Base-by-base conservation (phyloP, 2,113 vertebrate species). In the Serilophus lunatus region DNA sequence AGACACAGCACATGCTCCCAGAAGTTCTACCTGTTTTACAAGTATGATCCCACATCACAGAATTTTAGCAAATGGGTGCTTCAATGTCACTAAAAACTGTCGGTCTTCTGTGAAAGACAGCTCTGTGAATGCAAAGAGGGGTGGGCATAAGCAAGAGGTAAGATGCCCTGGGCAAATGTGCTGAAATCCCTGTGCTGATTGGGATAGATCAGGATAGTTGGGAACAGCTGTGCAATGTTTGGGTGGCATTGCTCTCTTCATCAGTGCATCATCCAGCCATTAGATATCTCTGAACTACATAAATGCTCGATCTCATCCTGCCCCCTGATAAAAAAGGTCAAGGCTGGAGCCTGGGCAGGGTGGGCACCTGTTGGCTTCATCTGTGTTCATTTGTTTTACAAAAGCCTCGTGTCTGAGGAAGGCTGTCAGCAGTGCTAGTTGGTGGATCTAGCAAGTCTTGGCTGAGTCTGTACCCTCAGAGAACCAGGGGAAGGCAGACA, bases 11-110 rank as follows among this genome's bases (percentile, higher is more conserved):
- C 25, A 65, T 51, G 44, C 0, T 0, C 49, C 89, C 53, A 15
- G 59, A 49, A 36, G 80, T 80, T 54, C n/a, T 85, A 79, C 89
- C 89, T 86, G 83, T 91, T 91, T n/a, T 59, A 49, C 59, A 13
- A 54, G 80, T 31, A 40, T 16, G 19, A 64, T 87, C 63, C 71
- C 76, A 71, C 76, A 86, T 66, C 57, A 79, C 63, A 90, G 49
- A n/a, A 45, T 45, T 88, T 22, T 31, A 72, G 33, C 13, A n/a
- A 75, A 53, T 42, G 63, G 28, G 38, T 82, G n/a, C 42, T 51
- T 88, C 59, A 11, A 5, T 5, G 1, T 35, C 59, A 56, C 31
- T 33, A 44, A 63, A 51, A 31, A 45, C 0, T 1, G 60, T 35
- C 70, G 29, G 3, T 74, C 38, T 63, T 75, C 57, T 71, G 35